Evolutionary conservation across 2,888 invertebrate species (phyloP).

Genomic region (Flabesymbios commensalis): DNA sequence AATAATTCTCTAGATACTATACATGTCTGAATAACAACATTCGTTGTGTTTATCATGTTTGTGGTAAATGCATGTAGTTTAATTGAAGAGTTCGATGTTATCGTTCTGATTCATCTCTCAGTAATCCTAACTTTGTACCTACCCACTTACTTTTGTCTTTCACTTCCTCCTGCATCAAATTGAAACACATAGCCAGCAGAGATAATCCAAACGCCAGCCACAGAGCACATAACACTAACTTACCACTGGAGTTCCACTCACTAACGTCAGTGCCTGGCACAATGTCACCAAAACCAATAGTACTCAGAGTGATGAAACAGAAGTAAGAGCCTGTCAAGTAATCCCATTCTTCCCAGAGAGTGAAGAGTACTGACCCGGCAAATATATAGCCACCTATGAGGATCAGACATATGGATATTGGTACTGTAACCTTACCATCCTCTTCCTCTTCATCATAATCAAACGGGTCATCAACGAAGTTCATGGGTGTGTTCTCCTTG

Average conservation of each 20-base stretch:
- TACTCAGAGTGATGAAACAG: conserved; percentile 62
- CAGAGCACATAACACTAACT: conserved; percentile 51
- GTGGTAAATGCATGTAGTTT: too few relatives aligned
- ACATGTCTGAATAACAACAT: too few relatives aligned
- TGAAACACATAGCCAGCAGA: conserved; percentile 62
- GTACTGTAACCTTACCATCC: conserved; percentile 67
- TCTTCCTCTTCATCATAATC: conserved; percentile 22
- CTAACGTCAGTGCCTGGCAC: conserved; percentile 56
- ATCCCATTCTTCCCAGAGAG: conserved; percentile 91
- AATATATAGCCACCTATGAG: conserved; percentile 88
- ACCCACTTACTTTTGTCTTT: conserved; percentile 54
- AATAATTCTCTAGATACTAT: too few relatives aligned
- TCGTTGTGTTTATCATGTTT: too few relatives aligned
- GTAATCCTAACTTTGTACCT: conserved; percentile 53
- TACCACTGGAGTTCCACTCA: conserved; percentile 52
- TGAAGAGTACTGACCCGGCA: conserved; percentile 88
- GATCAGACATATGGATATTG: conserved; percentile 83
- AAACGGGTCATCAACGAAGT: conserved; percentile 18
- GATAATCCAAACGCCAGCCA: conserved; percentile 62
- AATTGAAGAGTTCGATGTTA: not conserved
- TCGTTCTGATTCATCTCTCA: conserved; percentile 31
- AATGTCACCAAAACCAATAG: conserved; percentile 62
- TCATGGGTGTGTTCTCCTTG: too few relatives aligned
- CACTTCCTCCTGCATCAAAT: conserved; percentile 62
- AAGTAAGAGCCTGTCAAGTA: conserved; percentile 77